Conservation (phyloP, 2,113 vertebrate species). For the Okapia johnstoni region DNA sequence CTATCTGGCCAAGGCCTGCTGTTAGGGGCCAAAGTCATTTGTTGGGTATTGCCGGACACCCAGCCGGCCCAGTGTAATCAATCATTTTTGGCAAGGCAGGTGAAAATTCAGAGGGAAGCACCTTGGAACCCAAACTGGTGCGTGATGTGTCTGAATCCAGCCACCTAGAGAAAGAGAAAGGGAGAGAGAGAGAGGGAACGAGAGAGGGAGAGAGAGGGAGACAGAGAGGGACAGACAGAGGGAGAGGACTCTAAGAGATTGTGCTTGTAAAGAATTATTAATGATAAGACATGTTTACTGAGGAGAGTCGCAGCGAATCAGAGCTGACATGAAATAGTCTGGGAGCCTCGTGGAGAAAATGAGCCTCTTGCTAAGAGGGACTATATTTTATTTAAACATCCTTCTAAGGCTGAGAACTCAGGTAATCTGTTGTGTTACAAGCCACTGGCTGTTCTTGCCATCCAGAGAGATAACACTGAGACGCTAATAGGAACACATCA, state of each 20-base stretch:
- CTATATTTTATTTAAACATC: constrained; percentile 95
- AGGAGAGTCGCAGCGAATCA: constrained; percentile 90
- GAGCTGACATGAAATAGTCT: constrained; percentile 89
- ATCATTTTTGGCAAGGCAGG: constrained; percentile 94
- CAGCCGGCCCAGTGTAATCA: constrained; percentile 89
- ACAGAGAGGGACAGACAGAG: not conserved
- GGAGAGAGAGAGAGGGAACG: not conserved
- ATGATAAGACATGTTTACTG: constrained; percentile 95
- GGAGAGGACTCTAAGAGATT: constrained; percentile 76
- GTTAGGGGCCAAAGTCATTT: constrained; percentile 98
- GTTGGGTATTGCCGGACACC: constrained; percentile 97
- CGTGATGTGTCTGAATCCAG: constrained; percentile 77
- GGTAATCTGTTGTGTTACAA: constrained; percentile 98
- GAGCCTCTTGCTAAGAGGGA: constrained; percentile 92
- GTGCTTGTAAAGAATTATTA: constrained; percentile 89
- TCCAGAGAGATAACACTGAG: constrained; percentile 89
- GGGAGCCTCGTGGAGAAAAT: constrained; percentile 86
- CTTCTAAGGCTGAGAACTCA: constrained; percentile 89
- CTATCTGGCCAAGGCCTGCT: constrained; percentile 98
- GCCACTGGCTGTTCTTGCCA: constrained; percentile 93
- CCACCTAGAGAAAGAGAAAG: constrained; percentile 20
- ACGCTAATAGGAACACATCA: constrained; percentile 94
- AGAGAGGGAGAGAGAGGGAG: not conserved
- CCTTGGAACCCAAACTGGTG: constrained; percentile 84
- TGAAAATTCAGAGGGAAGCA: constrained; percentile 85